Conservation (phyloP, 1,140 invertebrate genomes). For the Drosophila willistoni region DNA sequence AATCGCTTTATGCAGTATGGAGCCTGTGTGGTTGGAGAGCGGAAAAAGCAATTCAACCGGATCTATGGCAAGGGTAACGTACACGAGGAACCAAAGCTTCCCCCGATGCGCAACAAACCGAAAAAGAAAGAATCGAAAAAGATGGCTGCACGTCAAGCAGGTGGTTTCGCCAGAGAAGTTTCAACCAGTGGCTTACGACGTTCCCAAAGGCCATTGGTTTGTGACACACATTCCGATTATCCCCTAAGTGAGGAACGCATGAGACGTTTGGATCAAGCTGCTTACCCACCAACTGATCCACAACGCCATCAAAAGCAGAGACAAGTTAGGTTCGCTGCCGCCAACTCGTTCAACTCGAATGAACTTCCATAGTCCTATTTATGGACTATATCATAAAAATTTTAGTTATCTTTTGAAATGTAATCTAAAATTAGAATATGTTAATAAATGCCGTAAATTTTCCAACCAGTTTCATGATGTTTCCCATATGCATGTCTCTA, state of each 20-base stretch:
- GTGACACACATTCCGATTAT: conserved; percentile 13
- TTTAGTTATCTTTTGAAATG: neutral
- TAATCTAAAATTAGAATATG: neutral
- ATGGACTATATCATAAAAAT: neutral
- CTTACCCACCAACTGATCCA: conserved; percentile 34
- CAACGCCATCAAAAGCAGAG: conserved; percentile 7
- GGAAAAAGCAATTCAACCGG: conserved; percentile 40
- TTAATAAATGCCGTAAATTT: neutral
- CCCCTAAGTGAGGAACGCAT: conserved; percentile 30
- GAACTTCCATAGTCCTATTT: neutral
- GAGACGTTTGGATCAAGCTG: conserved; percentile 39
- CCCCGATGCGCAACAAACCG: conserved; percentile 45
- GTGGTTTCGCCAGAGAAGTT: conserved; percentile 20
- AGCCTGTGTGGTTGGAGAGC: conserved; percentile 59
- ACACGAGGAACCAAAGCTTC: conserved; percentile 47
- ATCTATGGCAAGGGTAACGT: conserved; percentile 65
- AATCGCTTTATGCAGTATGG: conserved; percentile 53
- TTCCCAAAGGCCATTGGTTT: neutral
- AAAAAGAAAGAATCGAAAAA: conserved; percentile 40
- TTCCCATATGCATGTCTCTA: neutral
- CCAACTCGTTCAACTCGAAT: neutral
- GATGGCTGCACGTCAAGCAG: conserved; percentile 24
- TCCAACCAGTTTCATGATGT: no score
- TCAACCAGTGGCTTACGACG: neutral
- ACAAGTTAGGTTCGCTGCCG: conserved; percentile 6